These are phyloP conservation scores for Papilio protenor DNA, from an alignment of 2,888 invertebrate species.

Conservation along the genomic window DNA sequence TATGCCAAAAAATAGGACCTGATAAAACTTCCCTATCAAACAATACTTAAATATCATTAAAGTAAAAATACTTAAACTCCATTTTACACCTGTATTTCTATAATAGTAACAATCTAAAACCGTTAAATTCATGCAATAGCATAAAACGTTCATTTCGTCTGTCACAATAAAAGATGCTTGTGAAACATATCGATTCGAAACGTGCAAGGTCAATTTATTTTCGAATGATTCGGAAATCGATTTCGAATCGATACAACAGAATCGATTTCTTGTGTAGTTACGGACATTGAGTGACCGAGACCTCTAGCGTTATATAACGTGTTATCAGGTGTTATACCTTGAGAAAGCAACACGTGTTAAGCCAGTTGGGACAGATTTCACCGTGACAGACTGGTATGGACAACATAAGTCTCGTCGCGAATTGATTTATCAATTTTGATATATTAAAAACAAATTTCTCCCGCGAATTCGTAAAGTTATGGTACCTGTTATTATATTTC, in stretches of 20 bases:
- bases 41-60: background rate
- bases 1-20: background rate
- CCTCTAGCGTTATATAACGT: slow-evolving; percentile 68
- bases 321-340: slow-evolving; percentile 58
- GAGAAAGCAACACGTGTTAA: slow-evolving; percentile 68
- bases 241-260: slow-evolving; percentile 2
- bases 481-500: background rate
- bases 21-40: background rate
- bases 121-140: background rate
- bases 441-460: slow-evolving; percentile 14
- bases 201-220: background rate
- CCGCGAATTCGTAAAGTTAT: background rate
- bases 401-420: slow-evolving; percentile 24
- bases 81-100: background rate
- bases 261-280: slow-evolving; percentile 40
- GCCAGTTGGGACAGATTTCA: slow-evolving; percentile 61
- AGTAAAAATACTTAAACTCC: background rate
- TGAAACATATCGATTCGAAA: background rate
- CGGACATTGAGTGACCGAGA: slow-evolving; percentile 72
- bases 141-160: background rate
- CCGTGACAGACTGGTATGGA: slow-evolving; percentile 64
- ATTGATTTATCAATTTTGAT: slow-evolving; percentile 42
- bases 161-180: slow-evolving; percentile 3
- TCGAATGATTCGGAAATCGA: background rate
- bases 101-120: background rate